Conservation (phyloP, 92 coral and sea anemone species). For the Siderastrea radians region DNA sequence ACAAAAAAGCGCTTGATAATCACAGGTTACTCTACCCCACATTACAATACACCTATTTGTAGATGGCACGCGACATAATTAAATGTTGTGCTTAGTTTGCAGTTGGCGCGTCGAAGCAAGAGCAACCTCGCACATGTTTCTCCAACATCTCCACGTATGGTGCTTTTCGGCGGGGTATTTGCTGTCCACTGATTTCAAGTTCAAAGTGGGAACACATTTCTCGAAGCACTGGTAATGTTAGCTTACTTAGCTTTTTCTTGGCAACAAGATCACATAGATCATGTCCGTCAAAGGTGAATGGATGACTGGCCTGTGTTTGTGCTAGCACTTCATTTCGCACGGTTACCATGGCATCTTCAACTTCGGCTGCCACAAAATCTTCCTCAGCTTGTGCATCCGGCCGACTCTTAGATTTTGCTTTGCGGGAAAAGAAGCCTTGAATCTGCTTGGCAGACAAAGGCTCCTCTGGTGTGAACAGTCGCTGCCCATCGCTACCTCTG, state of each 20-base stretch:
- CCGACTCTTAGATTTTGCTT: no score
- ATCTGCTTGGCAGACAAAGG: background rate
- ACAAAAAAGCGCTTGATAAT: no score
- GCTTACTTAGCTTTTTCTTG: background rate
- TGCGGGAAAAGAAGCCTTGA: background rate
- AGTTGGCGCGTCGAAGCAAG: no score
- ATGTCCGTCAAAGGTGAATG: background rate
- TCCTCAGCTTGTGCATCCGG: no score
- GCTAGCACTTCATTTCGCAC: background rate
- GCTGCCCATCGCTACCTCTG: background rate
- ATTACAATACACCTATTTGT: no score
- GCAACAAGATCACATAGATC: constrained; percentile 15
- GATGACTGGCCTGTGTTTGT: constrained; percentile 1
- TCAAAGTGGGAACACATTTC: background rate
- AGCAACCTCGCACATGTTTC: no score
- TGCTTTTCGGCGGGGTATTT: no score
- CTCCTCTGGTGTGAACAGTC: background rate
- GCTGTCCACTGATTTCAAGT: no score
- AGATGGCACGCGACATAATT: no score
- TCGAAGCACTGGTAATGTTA: background rate
- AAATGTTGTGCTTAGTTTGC: no score
- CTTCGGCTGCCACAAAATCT: background rate
- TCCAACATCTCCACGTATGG: no score
- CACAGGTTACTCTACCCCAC: no score
- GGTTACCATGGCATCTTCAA: background rate